Conservation (phyloP, 2,888 invertebrate species). For the Zhengitettix transpicula region DNA sequence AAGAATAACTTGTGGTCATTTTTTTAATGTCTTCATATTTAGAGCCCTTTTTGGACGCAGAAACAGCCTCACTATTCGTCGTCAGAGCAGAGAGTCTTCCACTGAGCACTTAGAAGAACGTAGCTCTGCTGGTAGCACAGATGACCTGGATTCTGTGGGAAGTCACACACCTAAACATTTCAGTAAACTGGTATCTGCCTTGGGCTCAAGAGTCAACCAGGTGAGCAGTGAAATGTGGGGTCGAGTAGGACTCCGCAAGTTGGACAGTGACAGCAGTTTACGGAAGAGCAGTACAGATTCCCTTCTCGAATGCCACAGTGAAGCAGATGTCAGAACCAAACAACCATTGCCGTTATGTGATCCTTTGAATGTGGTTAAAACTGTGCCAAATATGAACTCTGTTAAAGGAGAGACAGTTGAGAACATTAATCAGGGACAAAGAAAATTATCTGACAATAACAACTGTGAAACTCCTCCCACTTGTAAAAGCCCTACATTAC, state of each 20-base stretch:
- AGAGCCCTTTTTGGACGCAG: conserved; percentile 15
- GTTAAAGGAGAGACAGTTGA: not conserved
- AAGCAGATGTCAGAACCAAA: not conserved
- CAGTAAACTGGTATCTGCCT: conserved; percentile 6
- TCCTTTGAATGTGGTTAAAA: not conserved
- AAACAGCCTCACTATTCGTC: conserved; percentile 14
- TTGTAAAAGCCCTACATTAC: conserved; percentile 2
- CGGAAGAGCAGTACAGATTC: conserved; percentile 6
- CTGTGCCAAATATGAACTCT: not conserved
- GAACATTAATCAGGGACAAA: not conserved
- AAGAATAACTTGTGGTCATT: not conserved
- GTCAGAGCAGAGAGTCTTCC: conserved; percentile 16
- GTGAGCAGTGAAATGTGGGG: conserved; percentile 7
- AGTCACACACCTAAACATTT: conserved; percentile 3
- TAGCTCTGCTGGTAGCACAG: conserved; percentile 12
- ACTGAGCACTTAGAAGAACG: conserved; percentile 16
- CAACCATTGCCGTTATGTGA: not conserved
- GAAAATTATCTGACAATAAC: not conserved
- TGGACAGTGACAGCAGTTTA: not conserved
- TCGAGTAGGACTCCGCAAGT: conserved; percentile 3
- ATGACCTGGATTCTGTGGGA: conserved; percentile 11
- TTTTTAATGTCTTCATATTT: not conserved
- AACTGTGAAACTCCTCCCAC: conserved; percentile 1
- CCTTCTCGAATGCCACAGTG: not conserved
- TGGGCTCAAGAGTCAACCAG: conserved; percentile 7